Base-by-base conservation (phyloP, 2,888 invertebrate genomes). In the Dryobota labecula region DNA sequence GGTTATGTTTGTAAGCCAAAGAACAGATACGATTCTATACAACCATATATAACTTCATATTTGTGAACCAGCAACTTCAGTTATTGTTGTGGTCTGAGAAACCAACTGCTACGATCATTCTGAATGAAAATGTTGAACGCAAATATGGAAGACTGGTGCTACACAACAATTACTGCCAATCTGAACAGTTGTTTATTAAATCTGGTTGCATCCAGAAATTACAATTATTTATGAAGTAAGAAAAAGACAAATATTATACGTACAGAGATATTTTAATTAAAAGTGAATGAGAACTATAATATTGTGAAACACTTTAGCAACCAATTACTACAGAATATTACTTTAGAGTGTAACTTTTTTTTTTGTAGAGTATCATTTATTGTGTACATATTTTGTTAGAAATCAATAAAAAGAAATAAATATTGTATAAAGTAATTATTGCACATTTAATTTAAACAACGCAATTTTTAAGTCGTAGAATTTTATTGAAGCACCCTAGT, bases 301-400 rank as follows among this genome's bases (percentile, higher is more conserved):
- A 18, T 18, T 27, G 15, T 20, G 15, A 27, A 41, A 27, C 24
- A 20, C 38, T 45, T 45, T n/a, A 45, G 24, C 47, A 54, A 38
- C 36, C 45, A 38, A 38, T 38, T 24, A 36, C 30, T 56, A 24
- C 11, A 30, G 9, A 54, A 47, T 56, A 11, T 57, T 30, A n/a
- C 15, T 73, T 61, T 43, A 36, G 8, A 27, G n/a, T n/a, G 5
- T 20, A 1, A 51, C 15, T 6, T 18, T 36, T 38, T 27, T n/a
- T 56, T 47, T 62, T 62, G n/a, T 60, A 71, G 33, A 30, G 11
- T 33, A 71, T 71, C 47, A 24, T 71, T 54, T 57, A 70, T 64
- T 54, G 6, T 75, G 38, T 72, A 72, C 24, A 72, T 75, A 56
- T 66, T 76, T 73, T 65, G 27, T 27, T 66, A 66, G 15, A 49